Conservation (phyloP, 2,797 vertebrate species). For the Manis pentadactyla region DNA sequence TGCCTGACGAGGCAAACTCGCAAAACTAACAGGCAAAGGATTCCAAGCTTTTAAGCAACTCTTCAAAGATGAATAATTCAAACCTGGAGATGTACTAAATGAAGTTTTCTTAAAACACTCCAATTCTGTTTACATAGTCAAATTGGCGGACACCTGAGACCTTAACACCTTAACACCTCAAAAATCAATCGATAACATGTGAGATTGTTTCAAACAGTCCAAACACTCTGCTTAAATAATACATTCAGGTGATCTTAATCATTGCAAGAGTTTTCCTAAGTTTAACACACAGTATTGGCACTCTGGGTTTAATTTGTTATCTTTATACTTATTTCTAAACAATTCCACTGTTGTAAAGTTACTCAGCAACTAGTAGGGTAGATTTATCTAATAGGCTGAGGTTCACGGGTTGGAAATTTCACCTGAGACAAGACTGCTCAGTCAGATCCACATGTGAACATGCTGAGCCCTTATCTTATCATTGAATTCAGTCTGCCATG, state of each 20-base stretch:
- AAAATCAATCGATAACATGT: constrained; percentile 21
- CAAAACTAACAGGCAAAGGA: constrained; percentile 31
- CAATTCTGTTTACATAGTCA: neutral
- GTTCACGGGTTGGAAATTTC: neutral
- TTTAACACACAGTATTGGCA: neutral
- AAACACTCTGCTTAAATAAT: constrained; percentile 18
- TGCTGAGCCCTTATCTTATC: neutral
- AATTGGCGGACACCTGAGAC: neutral
- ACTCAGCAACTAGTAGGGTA: neutral
- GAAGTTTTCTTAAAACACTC: constrained; percentile 47
- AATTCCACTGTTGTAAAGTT: neutral
- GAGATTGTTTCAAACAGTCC: neutral
- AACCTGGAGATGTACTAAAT: neutral
- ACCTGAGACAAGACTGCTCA: neutral
- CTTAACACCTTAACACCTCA: neutral
- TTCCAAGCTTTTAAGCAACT: constrained; percentile 3
- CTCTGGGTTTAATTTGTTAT: neutral
- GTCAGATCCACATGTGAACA: neutral
- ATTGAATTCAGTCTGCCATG: neutral
- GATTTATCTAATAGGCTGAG: neutral
- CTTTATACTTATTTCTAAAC: neutral
- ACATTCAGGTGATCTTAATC: neutral
- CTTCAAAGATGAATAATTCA: constrained; percentile 45
- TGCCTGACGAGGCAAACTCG: neutral
- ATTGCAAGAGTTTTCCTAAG: constrained; percentile 25